These are phyloP conservation scores for Oligia fasciuncula DNA, from an alignment of 2,888 invertebrate species.

Conservation along the genomic window DNA sequence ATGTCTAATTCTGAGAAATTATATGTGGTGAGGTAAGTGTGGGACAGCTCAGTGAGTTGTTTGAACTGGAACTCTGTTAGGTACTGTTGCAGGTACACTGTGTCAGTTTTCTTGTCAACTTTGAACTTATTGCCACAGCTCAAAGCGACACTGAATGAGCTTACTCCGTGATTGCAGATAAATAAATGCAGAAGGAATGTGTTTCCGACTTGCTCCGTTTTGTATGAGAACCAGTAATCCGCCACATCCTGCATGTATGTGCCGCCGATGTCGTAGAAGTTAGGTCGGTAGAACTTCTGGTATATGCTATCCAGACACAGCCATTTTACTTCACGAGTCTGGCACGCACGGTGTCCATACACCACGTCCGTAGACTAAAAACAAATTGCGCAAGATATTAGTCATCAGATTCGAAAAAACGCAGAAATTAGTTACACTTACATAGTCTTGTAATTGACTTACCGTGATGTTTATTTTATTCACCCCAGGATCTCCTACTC, in stretches of 20 bases:
- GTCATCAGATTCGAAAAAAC: constrained; percentile 36
- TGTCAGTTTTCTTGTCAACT: constrained; percentile 73
- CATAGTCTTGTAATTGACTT: not conserved
- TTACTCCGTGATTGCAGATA: constrained; percentile 76
- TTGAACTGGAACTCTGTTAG: constrained; percentile 72
- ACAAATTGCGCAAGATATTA: constrained; percentile 62
- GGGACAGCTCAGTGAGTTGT: constrained; percentile 60
- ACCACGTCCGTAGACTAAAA: constrained; percentile 73
- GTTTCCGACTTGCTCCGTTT: constrained; percentile 77
- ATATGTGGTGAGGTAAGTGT: constrained; percentile 77
- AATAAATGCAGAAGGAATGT: constrained; percentile 82
- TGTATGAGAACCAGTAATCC: constrained; percentile 82
- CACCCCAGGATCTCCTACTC: constrained; percentile 17
- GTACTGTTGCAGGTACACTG: constrained; percentile 72
- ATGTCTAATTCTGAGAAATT: constrained; percentile 79
- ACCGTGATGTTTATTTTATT: constrained; percentile 48
- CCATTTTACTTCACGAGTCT: constrained; percentile 81
- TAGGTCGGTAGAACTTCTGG: constrained; percentile 80
- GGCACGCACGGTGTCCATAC: constrained; percentile 75
- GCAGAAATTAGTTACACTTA: not conserved
- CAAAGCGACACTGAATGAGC: constrained; percentile 74
- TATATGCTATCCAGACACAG: constrained; percentile 79
- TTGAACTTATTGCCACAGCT: constrained; percentile 73
- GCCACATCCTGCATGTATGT: constrained; percentile 79
- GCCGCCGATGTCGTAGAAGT: constrained; percentile 84